phyloP scores from a whole-genome alignment of 2,797 vertebrate genomes.

The Scarus forsteni region DNA sequence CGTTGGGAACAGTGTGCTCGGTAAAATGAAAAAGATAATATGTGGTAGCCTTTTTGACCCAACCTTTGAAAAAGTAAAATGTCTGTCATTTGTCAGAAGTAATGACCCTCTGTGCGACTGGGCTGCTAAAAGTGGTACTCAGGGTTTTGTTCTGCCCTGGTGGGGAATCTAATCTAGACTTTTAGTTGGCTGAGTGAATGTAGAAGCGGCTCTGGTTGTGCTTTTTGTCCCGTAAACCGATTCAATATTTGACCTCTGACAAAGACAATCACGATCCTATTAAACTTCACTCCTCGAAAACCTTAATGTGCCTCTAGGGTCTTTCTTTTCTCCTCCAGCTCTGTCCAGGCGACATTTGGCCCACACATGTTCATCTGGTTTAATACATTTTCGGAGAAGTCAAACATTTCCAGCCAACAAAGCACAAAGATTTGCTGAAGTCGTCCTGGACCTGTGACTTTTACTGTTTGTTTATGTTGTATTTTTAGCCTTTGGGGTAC shows the following conservation, averaged over 20 bases:
- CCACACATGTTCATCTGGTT: slow-evolving; percentile 38
- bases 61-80: slow-evolving; percentile 61
- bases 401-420: slow-evolving; percentile 23
- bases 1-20: slow-evolving; percentile 48
- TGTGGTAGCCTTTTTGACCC: slow-evolving; percentile 50
- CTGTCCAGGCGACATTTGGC: slow-evolving; percentile 9
- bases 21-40: slow-evolving; percentile 59
- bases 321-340: slow-evolving; percentile 31
- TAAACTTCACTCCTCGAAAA: slow-evolving; percentile 74
- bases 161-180: slow-evolving; percentile 49
- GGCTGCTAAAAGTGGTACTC: slow-evolving; percentile 44
- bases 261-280: slow-evolving; percentile 66
- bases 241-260: slow-evolving; percentile 67
- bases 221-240: slow-evolving; percentile 67
- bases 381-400: slow-evolving; percentile 20
- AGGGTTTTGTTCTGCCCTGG: slow-evolving; percentile 26
- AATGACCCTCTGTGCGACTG: slow-evolving; percentile 55
- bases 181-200: slow-evolving; percentile 58
- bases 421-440: slow-evolving; percentile 49
- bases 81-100: slow-evolving; percentile 70
- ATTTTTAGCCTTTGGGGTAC: slow-evolving; percentile 29
- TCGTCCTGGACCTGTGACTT: slow-evolving; percentile 18
- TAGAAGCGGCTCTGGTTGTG: slow-evolving; percentile 64
- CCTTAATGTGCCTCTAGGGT: slow-evolving; percentile 45
- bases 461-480: slow-evolving; percentile 1